Evolutionary conservation across 1,140 invertebrate genomes (phyloP).

Genomic region (Penaeus indicus): DNA sequence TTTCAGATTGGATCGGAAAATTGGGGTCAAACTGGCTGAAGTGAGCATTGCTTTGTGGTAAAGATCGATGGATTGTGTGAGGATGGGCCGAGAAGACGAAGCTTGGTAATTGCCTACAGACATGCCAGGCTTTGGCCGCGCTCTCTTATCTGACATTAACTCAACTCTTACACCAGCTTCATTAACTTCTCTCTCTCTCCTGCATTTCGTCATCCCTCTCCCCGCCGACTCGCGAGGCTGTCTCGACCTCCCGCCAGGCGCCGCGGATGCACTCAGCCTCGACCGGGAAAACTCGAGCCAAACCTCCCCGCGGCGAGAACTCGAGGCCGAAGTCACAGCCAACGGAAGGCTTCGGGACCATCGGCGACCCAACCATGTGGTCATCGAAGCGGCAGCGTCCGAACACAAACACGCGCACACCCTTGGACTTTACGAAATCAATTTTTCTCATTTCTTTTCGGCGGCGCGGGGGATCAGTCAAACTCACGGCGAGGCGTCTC

Average conservation of each 20-base stretch:
- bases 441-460: constrained; percentile 63
- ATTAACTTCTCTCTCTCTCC: constrained; percentile 1
- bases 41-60: constrained; percentile 62
- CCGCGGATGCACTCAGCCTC: neutral
- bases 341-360: neutral
- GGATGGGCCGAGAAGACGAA: constrained; percentile 61
- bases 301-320: neutral
- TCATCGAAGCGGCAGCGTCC: constrained; percentile 61
- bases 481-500: constrained; percentile 32
- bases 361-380: constrained; percentile 55
- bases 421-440: constrained; percentile 58
- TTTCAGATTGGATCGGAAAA: constrained; percentile 63
- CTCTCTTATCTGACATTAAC: constrained; percentile 57
- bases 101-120: constrained; percentile 62
- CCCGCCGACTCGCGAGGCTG: neutral
- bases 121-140: constrained; percentile 58
- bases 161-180: constrained; percentile 29
- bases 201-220: neutral
- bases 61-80: constrained; percentile 62
- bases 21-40: constrained; percentile 51
- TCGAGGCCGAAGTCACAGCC: constrained; percentile 34
- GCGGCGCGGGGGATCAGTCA: constrained; percentile 52
- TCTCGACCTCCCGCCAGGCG: neutral
- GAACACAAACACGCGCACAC: constrained; percentile 60
- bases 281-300: neutral